Evolutionary conservation across 2,797 vertebrate species (phyloP), one percentile per base, ranked within the genome.

Genomic region (Pipistrellus kuhlii): DNA sequence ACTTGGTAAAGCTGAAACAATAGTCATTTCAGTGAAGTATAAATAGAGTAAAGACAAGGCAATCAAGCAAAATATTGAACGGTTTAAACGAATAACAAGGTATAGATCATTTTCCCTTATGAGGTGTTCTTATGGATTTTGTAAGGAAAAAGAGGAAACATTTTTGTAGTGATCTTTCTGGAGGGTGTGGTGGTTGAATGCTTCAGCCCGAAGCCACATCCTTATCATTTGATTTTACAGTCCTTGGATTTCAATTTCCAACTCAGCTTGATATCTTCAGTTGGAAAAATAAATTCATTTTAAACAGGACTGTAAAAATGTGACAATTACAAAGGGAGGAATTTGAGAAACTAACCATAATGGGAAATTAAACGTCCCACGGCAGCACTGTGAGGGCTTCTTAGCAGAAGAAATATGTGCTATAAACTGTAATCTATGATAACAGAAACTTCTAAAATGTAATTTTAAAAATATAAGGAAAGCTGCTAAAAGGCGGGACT

Each of bases 341-440:
- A 78, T 32, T 86, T 53, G 87, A 93, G 81, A 91, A 95, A 91
- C 48, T 44, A 57, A 51, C 57, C 32, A 10, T 68, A 71, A 89
- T 85, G 72, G 69, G 64, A 90, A 91, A 95, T 83, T 82, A 94
- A 95, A 86, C 0, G 14, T 90, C 78, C 71, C 83, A 77, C 27
- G 12, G 55, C 73, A 88, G 85, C 59, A 51, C 7, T 83, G 66
- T 8, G 55, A 76, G 46, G 30, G 17, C 48, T 83, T 92, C 95
- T 93, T 80, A 95, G 66, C 69, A 57, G 80, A 77, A 96, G 90
- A 97, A 94, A 84, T 86, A 80, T 18, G 48, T 57, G 48, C 71
- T 59, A 71, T 83, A 87, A 82, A 72, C 88, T 93, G n/a, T 68
- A 85, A 96, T 90, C 90, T 93, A 85, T 91, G 66, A 78, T n/a